Percentiles rank a stretch among this genome's conserved stretches.
Conservation (phyloP, 2,113 vertebrate species). For the Plecotus auritus region DNA sequence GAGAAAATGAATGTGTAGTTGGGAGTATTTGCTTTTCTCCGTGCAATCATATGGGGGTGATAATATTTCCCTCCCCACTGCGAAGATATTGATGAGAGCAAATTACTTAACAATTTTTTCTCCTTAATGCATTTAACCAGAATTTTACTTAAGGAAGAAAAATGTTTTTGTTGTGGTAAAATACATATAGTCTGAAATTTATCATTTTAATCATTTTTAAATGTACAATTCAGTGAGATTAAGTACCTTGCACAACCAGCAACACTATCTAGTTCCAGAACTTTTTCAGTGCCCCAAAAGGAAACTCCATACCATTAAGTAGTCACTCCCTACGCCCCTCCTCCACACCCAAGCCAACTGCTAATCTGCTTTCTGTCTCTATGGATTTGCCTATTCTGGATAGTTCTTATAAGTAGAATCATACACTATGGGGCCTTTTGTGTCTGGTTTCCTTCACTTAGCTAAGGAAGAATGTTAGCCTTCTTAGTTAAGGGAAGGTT, state of each 20-base stretch:
- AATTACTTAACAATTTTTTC: not conserved
- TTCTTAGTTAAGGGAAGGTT: not conserved
- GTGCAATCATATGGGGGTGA: not conserved
- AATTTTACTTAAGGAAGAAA: not conserved
- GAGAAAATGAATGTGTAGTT: not conserved
- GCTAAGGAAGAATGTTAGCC: not conserved
- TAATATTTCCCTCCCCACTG: not conserved
- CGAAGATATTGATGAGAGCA: not conserved
- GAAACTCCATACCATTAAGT: not conserved
- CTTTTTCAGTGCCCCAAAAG: not conserved
- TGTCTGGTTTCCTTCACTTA: not conserved
- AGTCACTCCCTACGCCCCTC: not conserved
- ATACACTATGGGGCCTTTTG: accelerated
- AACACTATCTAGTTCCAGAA: not conserved
- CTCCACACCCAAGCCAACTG: not conserved
- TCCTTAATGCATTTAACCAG: not conserved
- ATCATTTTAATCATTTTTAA: constrained; percentile 12
- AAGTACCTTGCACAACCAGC: not conserved
- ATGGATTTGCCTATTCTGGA: not conserved
- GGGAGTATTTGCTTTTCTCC: not conserved
- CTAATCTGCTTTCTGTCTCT: not conserved
- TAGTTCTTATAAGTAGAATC: not conserved
- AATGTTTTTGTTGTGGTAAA: not conserved
- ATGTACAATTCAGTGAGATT: not conserved
- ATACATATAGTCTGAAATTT: not conserved